Conservation (phyloP, 1,140 invertebrate genomes). For the Leptoteleia sp. region DNA sequence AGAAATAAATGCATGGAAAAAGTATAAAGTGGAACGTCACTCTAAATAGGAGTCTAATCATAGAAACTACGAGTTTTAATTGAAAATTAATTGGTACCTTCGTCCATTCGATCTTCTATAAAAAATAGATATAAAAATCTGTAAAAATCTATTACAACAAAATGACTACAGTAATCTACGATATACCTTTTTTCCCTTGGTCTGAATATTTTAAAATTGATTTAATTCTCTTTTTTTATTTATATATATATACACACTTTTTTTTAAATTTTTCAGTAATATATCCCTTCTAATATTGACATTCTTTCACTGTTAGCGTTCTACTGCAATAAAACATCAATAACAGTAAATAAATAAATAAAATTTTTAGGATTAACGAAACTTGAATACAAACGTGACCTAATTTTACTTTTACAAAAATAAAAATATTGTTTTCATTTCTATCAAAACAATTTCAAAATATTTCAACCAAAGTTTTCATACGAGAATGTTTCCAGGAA, state of each 20-base stretch:
- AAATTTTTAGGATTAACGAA: too few species aligned
- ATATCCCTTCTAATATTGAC: too few species aligned
- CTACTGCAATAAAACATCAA: too few species aligned
- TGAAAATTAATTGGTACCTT: slow-evolving; percentile 38
- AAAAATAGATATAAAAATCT: slow-evolving; percentile 30
- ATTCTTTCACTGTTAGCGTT: too few species aligned
- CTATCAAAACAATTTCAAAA: slow-evolving; percentile 11
- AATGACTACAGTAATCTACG: not conserved
- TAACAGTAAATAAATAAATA: too few species aligned
- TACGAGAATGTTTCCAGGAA: too few species aligned
- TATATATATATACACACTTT: too few species aligned
- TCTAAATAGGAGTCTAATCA: slow-evolving; percentile 27
- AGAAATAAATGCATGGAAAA: slow-evolving; percentile 16
- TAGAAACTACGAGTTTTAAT: slow-evolving; percentile 40
- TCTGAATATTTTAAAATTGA: slow-evolving; percentile 14
- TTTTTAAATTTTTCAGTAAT: too few species aligned
- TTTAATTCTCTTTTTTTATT: not conserved
- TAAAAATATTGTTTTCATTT: not conserved
- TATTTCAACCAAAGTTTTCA: slow-evolving; percentile 29
- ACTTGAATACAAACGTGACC: too few species aligned
- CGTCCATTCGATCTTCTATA: slow-evolving; percentile 45
- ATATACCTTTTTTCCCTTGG: not conserved
- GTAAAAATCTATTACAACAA: slow-evolving; percentile 27
- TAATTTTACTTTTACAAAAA: too few species aligned
- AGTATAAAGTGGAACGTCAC: slow-evolving; percentile 16